Evolutionary conservation across 2,888 invertebrate species (phyloP), one percentile per base, ranked within the genome.

Genomic region (Pogonocherus hispidulus): DNA sequence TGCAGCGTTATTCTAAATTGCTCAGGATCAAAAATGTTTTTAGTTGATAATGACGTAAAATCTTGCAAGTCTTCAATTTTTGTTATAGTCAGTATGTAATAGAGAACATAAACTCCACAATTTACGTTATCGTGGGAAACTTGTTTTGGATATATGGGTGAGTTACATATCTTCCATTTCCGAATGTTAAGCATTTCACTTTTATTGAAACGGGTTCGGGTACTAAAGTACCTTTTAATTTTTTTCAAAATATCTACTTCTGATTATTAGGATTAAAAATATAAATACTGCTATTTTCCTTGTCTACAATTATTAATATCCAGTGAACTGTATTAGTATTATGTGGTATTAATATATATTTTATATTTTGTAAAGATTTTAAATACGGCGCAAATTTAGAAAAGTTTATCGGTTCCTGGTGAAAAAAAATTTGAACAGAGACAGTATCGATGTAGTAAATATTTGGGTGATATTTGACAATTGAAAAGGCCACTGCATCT

Each of bases 201-300:
- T 27, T 27, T 27, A 27, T 27, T 27, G 3, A 27, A 27, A 3
- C 27, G 3, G 8, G 3, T 8, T 27, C 27, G 3, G 8, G 27
- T 27, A 8, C 4, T 27, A 8, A 3, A 27, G 27, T 27, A 27
- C 8, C 27, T 27, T 27, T 27, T 27, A 27, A 3, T 8, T 27
- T 27, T 27, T 5, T 27, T 27, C 4, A 27, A 27, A 27, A 27
- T 41, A 16, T 16, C 47, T 14, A 2, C 14, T 14, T 47, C 49
- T 6, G 49, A n/a, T 22, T 49, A 20, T n/a, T 20, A 11, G 49
- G 49, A 20, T 49, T 49, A 19, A 49, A 49, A 20, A 49, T 49
- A 22, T 49, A 49, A 20, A 49, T 49, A 1, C n/a, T 11, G 11
- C 22, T 11, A 3, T 14, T 11, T 41, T 41, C 8, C 9, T 3